phyloP scores from a whole-genome alignment of 1,140 invertebrate species.

The Drosophila sechellia region DNA sequence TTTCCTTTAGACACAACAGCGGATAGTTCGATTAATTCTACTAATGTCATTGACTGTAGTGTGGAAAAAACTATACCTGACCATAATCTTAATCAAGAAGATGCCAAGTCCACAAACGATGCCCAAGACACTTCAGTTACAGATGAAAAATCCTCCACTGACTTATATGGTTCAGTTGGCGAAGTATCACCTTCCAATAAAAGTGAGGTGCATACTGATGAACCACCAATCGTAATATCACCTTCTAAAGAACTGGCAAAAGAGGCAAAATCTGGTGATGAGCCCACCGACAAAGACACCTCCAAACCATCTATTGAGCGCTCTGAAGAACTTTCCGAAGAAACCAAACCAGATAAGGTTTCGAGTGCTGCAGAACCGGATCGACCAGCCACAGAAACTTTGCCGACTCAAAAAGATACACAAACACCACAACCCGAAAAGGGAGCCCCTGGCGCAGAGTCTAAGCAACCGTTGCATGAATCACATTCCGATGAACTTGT shows the following conservation, averaged over 20 bases:
- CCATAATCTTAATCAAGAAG: not conserved
- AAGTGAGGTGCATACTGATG: not conserved
- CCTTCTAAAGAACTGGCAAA: too few species aligned
- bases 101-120: not conserved
- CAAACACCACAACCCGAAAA: too few species aligned
- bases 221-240: not conserved
- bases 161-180: not conserved
- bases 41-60: not conserved
- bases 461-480: not conserved
- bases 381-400: not conserved
- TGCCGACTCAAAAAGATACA: not conserved
- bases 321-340: not conserved
- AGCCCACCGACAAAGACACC: not conserved
- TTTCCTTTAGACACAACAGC: conserved; percentile 8
- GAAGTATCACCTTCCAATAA: not conserved
- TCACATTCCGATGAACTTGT: not conserved
- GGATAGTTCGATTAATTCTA: not conserved
- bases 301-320: not conserved
- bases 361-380: not conserved
- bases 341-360: not conserved
- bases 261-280: not conserved
- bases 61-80: not conserved
- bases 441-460: not conserved
- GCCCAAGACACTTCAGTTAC: not conserved
- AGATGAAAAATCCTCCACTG: not conserved